A percentile compares a stretch with the other conserved stretches of the same genome.
These are phyloP conservation scores for Drosophila punjabiensis DNA, from an alignment of 1,140 invertebrate genomes.

Conservation along the genomic window DNA sequence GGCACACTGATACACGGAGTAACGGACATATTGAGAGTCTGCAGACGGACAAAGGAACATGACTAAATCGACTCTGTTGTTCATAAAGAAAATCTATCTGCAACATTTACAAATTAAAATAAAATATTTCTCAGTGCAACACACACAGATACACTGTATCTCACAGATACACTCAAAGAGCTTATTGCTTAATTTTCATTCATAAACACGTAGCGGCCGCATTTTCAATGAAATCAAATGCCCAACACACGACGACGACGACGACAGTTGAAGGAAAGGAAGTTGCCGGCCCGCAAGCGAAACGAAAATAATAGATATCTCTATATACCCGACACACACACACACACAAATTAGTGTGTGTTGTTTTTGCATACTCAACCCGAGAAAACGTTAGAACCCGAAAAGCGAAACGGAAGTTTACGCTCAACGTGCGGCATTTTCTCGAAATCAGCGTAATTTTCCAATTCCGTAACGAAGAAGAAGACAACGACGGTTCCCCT, in stretches of 20 bases:
- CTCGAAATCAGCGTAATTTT: slow-evolving; percentile 43
- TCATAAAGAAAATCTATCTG: too few relatives aligned
- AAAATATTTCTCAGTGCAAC: not conserved
- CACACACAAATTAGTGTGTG: slow-evolving; percentile 4
- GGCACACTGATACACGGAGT: not conserved
- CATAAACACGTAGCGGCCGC: slow-evolving; percentile 78
- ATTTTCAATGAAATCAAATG: slow-evolving; percentile 75
- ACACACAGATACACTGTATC: slow-evolving; percentile 19
- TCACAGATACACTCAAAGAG: slow-evolving; percentile 51
- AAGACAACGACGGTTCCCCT: slow-evolving; percentile 7
- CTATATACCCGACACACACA: too few relatives aligned
- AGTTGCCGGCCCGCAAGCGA: slow-evolving; percentile 42
- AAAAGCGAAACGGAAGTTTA: slow-evolving; percentile 52
- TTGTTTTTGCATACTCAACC: slow-evolving; percentile 47
- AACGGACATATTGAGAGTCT: not conserved
- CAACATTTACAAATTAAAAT: too few relatives aligned
- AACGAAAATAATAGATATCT: slow-evolving; percentile 40
- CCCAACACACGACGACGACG: slow-evolving; percentile 21
- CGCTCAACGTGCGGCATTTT: slow-evolving; percentile 28
- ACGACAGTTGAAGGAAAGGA: slow-evolving; percentile 62
- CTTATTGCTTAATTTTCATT: slow-evolving; percentile 84
- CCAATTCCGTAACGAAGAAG: slow-evolving; percentile 30
- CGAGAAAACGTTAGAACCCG: slow-evolving; percentile 41
- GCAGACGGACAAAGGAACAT: not conserved
- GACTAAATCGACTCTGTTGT: not conserved